Base-by-base conservation (phyloP, 2,797 vertebrate species). In the Chrosomus eos region DNA sequence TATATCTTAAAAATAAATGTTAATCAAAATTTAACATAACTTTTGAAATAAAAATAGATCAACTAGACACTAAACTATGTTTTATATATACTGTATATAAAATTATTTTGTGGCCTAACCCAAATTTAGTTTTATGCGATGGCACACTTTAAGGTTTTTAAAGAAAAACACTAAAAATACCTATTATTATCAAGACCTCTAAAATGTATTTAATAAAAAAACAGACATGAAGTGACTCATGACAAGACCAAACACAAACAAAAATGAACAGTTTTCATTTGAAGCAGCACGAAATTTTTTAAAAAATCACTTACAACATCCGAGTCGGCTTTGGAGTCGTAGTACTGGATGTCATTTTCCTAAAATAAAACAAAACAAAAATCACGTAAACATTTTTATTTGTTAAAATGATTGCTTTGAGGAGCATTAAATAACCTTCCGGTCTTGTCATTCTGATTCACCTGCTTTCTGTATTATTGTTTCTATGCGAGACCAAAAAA, bases 261-360 rank as follows among this genome's bases (percentile, higher is more conserved):
- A 14, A 79, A 23, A 77, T 18, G 18, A 55, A 74, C 3, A 33
- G 26, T 28, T 33, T n/a, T 60, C 2, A 64, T 62, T 60, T 21
- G 23, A 64, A 75, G 40, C 6, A 76, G 45, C 78, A 62, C 58
- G 55, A 13, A 33, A 45, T n/a, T n/a, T n/a, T 33, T 18, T 33
- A 77, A 53, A 79, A 28, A 91, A 91, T 90, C 92, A 97, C 98
- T 98, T 92, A 99, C 97, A 62, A 97, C 96, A 94, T 98, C 97
- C 2, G 97, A 97, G 80, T 98, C 97, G 0, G 97, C 96, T 94
- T 99, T 99, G 92, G 98, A 97, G 85, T 99, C 98, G 13, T 99
- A 99, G 94, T 99, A 99, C 93, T 96, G 94, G 87, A 99, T 97
- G 92, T 97, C 96, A 91, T 96, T 97, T 93, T 97, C 97, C 98